A percentile compares a stretch with the other conserved stretches of the same genome.
Evolutionary conservation across 2,888 invertebrate genomes (phyloP).

Genomic region (Amphiduros pacificus): DNA sequence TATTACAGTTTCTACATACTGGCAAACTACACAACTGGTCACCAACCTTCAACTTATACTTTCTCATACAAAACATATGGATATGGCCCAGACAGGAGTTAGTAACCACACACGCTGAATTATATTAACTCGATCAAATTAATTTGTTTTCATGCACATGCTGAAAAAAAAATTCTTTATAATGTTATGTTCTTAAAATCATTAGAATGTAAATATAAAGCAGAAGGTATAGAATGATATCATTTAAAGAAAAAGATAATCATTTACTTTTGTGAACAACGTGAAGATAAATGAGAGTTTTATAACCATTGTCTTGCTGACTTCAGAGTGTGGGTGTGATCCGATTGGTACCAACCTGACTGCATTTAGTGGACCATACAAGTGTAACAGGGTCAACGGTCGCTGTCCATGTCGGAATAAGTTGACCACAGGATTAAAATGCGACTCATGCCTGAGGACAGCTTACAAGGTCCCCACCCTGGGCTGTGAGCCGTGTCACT

Average conservation of each 20-base stretch:
- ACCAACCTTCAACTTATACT: conserved; percentile 1
- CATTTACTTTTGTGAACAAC: too few relatives aligned
- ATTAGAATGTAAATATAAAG: too few relatives aligned
- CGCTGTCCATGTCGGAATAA: conserved; percentile 1
- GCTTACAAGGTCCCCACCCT: not conserved
- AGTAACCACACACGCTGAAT: too few relatives aligned
- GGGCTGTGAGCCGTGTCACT: not conserved
- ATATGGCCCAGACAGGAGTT: conserved; percentile 5
- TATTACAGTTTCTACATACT: not conserved
- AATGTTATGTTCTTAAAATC: too few relatives aligned
- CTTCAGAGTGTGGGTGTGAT: not conserved
- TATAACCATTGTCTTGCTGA: too few relatives aligned
- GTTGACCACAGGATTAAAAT: not conserved
- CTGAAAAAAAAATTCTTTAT: not conserved
- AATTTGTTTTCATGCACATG: not conserved
- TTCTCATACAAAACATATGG: conserved; percentile 2
- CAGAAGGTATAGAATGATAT: too few relatives aligned
- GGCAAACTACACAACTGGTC: conserved; percentile 16
- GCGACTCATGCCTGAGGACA: not conserved
- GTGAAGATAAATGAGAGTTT: too few relatives aligned
- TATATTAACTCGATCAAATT: not conserved
- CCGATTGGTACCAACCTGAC: not conserved
- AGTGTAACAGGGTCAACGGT: not conserved
- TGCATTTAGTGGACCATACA: too few relatives aligned
- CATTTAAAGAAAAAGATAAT: too few relatives aligned